Percentiles rank a stretch among this genome's conserved stretches.
These are phyloP conservation scores for Himalopsyche japonica DNA, from an alignment of 2,888 invertebrate genomes.

Conservation along the genomic window DNA sequence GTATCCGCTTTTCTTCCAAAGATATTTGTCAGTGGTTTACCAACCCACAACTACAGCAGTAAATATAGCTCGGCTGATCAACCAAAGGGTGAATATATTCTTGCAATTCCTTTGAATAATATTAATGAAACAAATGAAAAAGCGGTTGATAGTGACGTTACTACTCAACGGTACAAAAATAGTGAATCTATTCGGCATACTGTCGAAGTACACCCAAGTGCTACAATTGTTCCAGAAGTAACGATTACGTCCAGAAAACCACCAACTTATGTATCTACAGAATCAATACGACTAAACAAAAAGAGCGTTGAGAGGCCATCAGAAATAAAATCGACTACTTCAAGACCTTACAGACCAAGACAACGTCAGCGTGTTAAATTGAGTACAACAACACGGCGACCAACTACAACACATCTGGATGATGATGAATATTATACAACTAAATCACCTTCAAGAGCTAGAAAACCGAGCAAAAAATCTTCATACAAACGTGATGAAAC, in stretches of 20 bases:
- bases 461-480: background rate
- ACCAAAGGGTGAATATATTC: background rate
- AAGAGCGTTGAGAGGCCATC: background rate
- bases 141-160: background rate
- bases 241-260: background rate
- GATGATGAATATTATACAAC: background rate
- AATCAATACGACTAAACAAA: background rate
- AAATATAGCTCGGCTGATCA: conserved; percentile 43
- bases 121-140: background rate
- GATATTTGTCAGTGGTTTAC: conserved; percentile 33
- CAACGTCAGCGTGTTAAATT: background rate
- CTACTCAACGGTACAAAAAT: background rate
- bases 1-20: conserved; percentile 34
- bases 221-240: background rate
- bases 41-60: conserved; percentile 43
- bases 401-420: background rate
- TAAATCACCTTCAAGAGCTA: background rate
- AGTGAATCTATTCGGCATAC: conserved; percentile 11
- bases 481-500: background rate
- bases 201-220: conserved; percentile 11
- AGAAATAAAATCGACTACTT: background rate
- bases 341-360: background rate
- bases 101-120: background rate
- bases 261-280: background rate
- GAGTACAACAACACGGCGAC: background rate